Conservation (phyloP, 2,888 invertebrate species). For the Pollenia angustigena region DNA sequence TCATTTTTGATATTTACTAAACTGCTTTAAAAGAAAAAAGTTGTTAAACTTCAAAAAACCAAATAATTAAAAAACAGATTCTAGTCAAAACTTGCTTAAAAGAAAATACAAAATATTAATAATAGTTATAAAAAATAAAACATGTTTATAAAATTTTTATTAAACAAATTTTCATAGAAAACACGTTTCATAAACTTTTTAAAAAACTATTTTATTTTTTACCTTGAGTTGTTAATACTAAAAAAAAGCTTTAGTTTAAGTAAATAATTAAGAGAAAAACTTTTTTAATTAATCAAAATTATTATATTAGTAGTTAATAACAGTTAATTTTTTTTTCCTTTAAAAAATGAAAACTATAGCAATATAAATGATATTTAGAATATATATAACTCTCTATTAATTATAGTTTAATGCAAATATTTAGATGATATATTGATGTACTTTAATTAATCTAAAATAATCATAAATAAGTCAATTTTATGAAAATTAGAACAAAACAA, state of each 20-base stretch:
- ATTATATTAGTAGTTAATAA: conserved; percentile 46
- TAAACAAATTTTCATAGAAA: background rate
- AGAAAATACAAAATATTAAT: conserved; percentile 26
- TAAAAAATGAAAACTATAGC: conserved; percentile 66
- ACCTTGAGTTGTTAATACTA: no score
- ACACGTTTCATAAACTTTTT: no score
- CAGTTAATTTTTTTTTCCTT: conserved; percentile 31
- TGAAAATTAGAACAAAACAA: background rate
- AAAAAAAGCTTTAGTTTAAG: background rate
- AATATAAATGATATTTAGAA: conserved; percentile 67
- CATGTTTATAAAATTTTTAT: conserved; percentile 12
- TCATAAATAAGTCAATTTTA: conserved; percentile 58
- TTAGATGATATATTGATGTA: conserved; percentile 35
- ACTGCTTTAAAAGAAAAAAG: background rate
- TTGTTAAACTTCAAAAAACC: conserved; percentile 5
- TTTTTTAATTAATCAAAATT: conserved; percentile 50
- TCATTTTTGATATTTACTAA: background rate
- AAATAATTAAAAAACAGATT: conserved; percentile 56
- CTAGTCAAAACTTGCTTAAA: conserved; percentile 65
- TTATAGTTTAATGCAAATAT: conserved; percentile 31
- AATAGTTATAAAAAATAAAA: conserved; percentile 1
- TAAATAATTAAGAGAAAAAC: background rate
- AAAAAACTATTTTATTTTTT: background rate
- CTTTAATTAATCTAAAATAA: conserved; percentile 24
- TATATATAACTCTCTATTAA: conserved; percentile 8